Evolutionary conservation across 2,113 vertebrate genomes (phyloP), one percentile per base, ranked within the genome.

Genomic region (Datnioides undecimradiatus): DNA sequence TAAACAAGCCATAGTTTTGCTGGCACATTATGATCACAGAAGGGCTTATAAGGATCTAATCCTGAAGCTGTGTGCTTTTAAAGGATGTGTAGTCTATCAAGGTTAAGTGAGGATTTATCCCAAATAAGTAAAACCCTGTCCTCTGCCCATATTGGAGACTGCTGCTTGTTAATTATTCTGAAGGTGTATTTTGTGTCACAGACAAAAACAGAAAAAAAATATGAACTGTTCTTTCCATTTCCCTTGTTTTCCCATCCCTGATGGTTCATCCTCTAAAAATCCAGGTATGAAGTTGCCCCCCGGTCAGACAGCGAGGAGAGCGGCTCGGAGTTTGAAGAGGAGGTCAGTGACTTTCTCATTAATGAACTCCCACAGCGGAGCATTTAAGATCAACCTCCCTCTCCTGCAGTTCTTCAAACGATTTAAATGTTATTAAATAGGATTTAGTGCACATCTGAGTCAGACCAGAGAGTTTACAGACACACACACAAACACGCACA

Each of bases 241-340:
- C 0, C 12, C 1, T 36, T 33, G 3, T 16, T 59, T 71, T 16
- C 1, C 40, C 49, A n/a, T 57, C 40, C 2, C 9, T 31, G 29
- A 1, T 2, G 0, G 17, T 5, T 59, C 21, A 8, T 49, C 33
- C 8, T 76, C 74, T 71, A n/a, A 36, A 63, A 80, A 76, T 29
- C 58, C 78, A 99, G 98, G 41, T 99, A 99, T 55, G 98, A 99
- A 95, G 97, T 99, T 27, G 98, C 98, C 9, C 98, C 98, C 0
- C 94, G 98, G 76, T 99, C 98, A 14, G 98, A 99, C 92, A 99
- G 97, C 73, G 98, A 99, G 92, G 97, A 98, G 89, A 99, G 98
- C 64, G 95, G 95, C 67, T 99, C 98, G 14, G 98, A 99, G 69
- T 99, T 95, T 80, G 98, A 99, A 67, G 98, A 99, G 19, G 98